Base-by-base conservation (phyloP, 2,888 invertebrate genomes). In the Leptura quadrifasciata region DNA sequence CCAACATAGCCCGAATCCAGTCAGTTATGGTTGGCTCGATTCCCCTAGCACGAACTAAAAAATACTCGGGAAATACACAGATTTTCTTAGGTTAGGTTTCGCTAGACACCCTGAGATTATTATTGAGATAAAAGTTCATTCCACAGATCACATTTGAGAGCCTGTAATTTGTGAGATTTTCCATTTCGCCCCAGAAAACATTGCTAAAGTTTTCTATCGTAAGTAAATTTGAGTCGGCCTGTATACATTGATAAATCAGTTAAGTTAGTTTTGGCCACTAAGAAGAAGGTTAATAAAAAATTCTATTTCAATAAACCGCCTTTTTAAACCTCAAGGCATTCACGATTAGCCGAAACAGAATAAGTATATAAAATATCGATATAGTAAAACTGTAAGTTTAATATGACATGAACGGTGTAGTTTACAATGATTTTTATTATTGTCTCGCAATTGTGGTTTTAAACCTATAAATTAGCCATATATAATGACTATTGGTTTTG, bases 401-500 rank as follows among this genome's bases (percentile, higher is more conserved):
- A 18, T 63, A 64, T 47, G 64, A 64, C 35, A 20, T 64, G 20
- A 64, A 47, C n/a, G 52, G 65, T 24, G 10, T 63, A 63, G 17
- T 35, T 57, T 57, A 57, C 35, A 57, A 55, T 31, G 27, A 21
- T 31, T 68, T 47, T 55, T 35, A 55, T 55, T 55, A 68, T 39
- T 20, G 21, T 47, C 47, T 31, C 18, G 18, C 55, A 57, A 68
- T 55, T 68, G 68, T 55, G 55, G 68, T 57, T 54, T 55, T 18
- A 18, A 55, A 31, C 21, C 68, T 20, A 31, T 68, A 68, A 54
- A 68, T 68, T 68, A 31, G 31, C 68, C 17, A 68, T 31, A 68
- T 55, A 68, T 68, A 68, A 55, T 54, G 57, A 27, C 68, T 31
- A 68, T 57, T 67, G 68, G 35, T 57, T 68, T 55, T 55, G 68